A percentile compares a stretch with the other conserved stretches of the same genome.
Conservation (phyloP, 2,797 vertebrate species). For the Lacerta bilineata region DNA sequence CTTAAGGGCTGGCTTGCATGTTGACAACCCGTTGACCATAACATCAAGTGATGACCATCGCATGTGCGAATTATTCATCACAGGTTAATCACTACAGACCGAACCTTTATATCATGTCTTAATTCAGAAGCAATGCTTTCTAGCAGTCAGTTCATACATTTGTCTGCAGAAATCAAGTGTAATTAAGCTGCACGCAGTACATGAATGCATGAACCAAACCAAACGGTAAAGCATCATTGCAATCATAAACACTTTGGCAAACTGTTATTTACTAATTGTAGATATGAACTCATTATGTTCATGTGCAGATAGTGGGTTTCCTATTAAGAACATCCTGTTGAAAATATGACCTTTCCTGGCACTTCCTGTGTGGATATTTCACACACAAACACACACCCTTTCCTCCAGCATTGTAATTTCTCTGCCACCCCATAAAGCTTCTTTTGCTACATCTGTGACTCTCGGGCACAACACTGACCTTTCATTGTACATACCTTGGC, state of each 20-base stretch:
- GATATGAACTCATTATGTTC: no score
- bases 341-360: conserved; percentile 26
- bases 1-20: neutral
- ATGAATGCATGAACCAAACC: neutral
- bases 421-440: conserved; percentile 37
- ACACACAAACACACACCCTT: neutral
- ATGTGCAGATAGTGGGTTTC: neutral
- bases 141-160: neutral
- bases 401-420: conserved; percentile 27
- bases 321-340: neutral
- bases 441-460: neutral
- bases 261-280: neutral
- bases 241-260: neutral
- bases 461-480: conserved; percentile 7
- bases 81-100: neutral
- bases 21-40: neutral
- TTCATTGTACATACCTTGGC: neutral
- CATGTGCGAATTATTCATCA: neutral
- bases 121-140: neutral
- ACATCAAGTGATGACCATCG: neutral
- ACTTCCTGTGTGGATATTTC: neutral
- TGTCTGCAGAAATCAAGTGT: neutral
- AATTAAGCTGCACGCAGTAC: neutral
- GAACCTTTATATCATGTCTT: neutral
- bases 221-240: neutral